Percentiles rank a stretch among this genome's conserved stretches.
Conservation (phyloP, 2,797 vertebrate genomes). For the Masticophis lateralis region DNA sequence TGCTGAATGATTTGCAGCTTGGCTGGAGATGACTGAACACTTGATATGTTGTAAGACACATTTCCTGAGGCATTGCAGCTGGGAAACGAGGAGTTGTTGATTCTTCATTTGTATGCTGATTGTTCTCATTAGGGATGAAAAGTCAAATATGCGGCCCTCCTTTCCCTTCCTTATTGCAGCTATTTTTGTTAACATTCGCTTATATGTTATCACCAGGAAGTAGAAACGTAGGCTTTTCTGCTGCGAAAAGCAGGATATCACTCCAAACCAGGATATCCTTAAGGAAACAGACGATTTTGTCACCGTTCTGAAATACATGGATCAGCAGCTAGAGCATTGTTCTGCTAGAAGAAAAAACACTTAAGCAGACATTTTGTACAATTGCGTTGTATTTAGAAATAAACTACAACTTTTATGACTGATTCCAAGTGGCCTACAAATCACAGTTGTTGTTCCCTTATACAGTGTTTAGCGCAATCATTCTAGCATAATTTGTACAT, state of each 20-base stretch:
- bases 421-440: constrained; percentile 51
- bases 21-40: neutral
- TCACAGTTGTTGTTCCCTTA: constrained; percentile 56
- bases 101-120: neutral
- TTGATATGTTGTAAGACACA: neutral
- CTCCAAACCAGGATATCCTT: neutral
- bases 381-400: constrained; percentile 43
- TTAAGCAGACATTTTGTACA: constrained; percentile 5
- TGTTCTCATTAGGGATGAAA: neutral
- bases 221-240: neutral
- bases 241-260: neutral
- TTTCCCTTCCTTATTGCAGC: neutral
- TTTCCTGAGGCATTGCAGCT: neutral
- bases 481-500: constrained; percentile 51
- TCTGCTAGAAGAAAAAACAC: fast-evolving
- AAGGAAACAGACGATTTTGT: neutral
- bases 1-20: neutral
- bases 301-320: neutral
- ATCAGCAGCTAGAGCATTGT: neutral
- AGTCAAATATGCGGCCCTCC: neutral
- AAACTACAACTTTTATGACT: constrained; percentile 39
- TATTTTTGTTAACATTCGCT: neutral
- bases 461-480: constrained; percentile 58
- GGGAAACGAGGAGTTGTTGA: neutral
- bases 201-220: neutral